A percentile compares a stretch with the other conserved stretches of the same genome.
Conservation (phyloP, 2,888 invertebrate genomes). For the Apoda limacodes region DNA sequence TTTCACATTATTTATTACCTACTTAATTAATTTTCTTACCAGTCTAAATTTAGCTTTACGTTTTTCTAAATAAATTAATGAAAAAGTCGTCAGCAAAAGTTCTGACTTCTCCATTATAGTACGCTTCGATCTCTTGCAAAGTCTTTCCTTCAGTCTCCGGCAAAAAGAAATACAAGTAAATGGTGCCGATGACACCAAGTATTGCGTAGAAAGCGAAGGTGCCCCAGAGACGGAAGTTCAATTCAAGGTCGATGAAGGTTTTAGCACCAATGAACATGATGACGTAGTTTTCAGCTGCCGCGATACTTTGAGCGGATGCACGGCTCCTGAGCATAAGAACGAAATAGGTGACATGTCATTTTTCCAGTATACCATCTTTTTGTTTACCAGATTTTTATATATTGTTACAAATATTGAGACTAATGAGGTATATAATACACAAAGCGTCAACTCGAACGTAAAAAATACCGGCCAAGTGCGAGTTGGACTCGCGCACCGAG, state of each 20-base stretch:
- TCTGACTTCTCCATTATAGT: constrained; percentile 45
- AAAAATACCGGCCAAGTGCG: too few relatives aligned
- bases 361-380: too few relatives aligned
- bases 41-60: constrained; percentile 48
- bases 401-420: too few relatives aligned
- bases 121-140: constrained; percentile 64
- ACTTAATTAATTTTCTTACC: too few relatives aligned
- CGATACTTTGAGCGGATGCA: constrained; percentile 59
- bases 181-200: constrained; percentile 55
- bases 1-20: too few relatives aligned
- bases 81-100: constrained; percentile 56
- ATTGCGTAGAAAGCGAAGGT: constrained; percentile 56
- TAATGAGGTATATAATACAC: too few relatives aligned
- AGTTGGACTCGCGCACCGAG: too few relatives aligned
- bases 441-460: too few relatives aligned
- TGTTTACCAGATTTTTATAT: too few relatives aligned
- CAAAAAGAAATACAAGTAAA: constrained; percentile 61
- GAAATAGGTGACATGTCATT: too few relatives aligned
- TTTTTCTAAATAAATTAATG: constrained; percentile 49
- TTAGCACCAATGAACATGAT: constrained; percentile 62
- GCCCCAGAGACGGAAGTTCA: constrained; percentile 53
- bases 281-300: constrained; percentile 61
- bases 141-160: constrained; percentile 68
- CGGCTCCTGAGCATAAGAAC: constrained; percentile 58
- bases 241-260: constrained; percentile 65